These are phyloP conservation scores for Liasis olivaceus DNA, from an alignment of 2,797 vertebrate genomes.

Conservation along the genomic window DNA sequence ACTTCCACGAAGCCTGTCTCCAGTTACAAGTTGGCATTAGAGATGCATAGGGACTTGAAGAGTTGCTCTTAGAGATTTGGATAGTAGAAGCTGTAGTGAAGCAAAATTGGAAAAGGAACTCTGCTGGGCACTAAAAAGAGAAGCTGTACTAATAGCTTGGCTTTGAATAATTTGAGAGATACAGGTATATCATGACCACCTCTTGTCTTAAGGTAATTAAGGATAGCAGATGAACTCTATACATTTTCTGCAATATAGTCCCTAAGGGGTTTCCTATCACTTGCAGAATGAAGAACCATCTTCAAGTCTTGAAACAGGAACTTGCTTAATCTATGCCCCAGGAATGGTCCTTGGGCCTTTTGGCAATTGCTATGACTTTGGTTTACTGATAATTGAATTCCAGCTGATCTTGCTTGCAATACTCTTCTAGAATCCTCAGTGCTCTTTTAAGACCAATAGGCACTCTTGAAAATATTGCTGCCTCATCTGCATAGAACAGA, in stretches of 20 bases:
- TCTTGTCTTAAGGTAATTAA: neutral
- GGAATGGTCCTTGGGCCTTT: neutral
- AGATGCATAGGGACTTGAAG: neutral
- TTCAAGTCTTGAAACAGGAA: neutral
- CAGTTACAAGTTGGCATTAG: neutral
- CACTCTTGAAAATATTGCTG: neutral
- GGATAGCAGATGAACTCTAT: neutral
- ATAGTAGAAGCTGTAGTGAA: neutral
- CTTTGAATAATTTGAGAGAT: neutral
- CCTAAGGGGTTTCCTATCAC: neutral
- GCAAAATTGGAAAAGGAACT: neutral
- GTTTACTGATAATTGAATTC: neutral
- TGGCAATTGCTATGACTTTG: too few relatives aligned
- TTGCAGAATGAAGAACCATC: neutral
- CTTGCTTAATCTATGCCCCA: neutral
- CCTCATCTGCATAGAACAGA: neutral
- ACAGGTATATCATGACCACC: neutral
- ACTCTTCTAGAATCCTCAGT: neutral
- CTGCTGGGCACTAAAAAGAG: neutral
- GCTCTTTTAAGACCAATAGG: neutral
- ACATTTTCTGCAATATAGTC: too few relatives aligned
- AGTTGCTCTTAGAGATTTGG: neutral
- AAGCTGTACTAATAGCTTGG: neutral
- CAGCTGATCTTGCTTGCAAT: neutral
- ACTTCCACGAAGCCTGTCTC: neutral